phyloP scores from a whole-genome alignment of 1,140 invertebrate genomes.

The Parapsyche elsis region DNA sequence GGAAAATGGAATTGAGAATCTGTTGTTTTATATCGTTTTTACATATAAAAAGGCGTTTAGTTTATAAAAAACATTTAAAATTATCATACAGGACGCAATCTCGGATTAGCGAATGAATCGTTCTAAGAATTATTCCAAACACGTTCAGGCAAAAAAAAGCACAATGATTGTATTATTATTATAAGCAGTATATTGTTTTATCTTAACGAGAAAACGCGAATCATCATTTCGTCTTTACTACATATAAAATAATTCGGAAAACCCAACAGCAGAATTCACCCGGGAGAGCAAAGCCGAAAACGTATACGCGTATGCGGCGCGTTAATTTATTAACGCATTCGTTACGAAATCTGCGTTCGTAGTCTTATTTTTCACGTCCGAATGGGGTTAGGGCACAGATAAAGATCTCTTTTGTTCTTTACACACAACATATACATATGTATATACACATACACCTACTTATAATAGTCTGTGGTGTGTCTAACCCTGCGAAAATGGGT shows the following conservation, averaged over 20 bases:
- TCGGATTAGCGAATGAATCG: background rate
- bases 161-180: background rate
- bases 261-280: background rate
- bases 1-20: too few relatives aligned
- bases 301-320: background rate
- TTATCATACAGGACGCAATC: too few relatives aligned
- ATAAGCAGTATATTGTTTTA: too few relatives aligned
- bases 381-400: too few relatives aligned
- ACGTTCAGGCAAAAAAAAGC: background rate
- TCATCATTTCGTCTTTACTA: background rate
- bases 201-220: background rate
- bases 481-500: too few relatives aligned
- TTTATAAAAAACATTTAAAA: too few relatives aligned
- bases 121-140: background rate
- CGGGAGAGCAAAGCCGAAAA: background rate
- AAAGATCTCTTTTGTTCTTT: too few relatives aligned
- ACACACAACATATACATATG: background rate
- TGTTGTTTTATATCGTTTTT: too few relatives aligned
- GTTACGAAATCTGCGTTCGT: too few relatives aligned
- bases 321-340: too few relatives aligned
- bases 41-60: too few relatives aligned
- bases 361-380: too few relatives aligned
- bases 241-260: background rate
- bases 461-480: background rate
- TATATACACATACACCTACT: background rate